These are phyloP conservation scores for Sitobion miscanthi DNA, from an alignment of 1,140 invertebrate species.

Conservation along the genomic window DNA sequence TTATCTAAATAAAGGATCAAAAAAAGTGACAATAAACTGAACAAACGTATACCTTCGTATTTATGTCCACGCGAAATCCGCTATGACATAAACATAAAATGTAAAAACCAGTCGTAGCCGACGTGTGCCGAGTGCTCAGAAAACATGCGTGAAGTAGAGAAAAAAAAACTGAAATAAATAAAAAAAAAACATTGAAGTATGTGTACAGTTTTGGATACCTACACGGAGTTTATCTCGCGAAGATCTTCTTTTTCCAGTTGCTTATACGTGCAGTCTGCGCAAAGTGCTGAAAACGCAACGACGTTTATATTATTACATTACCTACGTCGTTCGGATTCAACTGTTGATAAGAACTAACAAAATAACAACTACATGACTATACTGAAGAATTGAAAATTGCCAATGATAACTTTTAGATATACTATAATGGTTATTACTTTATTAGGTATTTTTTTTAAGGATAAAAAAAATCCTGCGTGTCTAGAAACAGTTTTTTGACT, in stretches of 20 bases:
- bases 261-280: neutral
- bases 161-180: neutral
- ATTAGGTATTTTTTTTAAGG: neutral
- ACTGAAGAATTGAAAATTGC: neutral
- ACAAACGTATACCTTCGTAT: neutral
- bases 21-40: neutral
- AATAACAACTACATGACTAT: no score
- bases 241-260: neutral
- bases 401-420: neutral
- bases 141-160: neutral
- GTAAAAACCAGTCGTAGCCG: neutral
- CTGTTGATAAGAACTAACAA: neutral
- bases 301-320: neutral
- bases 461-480: neutral
- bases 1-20: neutral
- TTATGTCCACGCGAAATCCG: neutral
- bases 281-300: neutral
- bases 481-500: neutral
- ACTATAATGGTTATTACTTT: neutral
- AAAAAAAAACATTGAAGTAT: neutral
- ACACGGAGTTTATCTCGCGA: neutral
- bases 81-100: neutral
- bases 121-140: neutral
- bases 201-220: neutral
- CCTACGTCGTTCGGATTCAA: neutral